Percentiles rank a stretch among this genome's conserved stretches.
These are phyloP conservation scores for Corvus moneduloides DNA, from an alignment of 2,113 vertebrate genomes.

Conservation along the genomic window DNA sequence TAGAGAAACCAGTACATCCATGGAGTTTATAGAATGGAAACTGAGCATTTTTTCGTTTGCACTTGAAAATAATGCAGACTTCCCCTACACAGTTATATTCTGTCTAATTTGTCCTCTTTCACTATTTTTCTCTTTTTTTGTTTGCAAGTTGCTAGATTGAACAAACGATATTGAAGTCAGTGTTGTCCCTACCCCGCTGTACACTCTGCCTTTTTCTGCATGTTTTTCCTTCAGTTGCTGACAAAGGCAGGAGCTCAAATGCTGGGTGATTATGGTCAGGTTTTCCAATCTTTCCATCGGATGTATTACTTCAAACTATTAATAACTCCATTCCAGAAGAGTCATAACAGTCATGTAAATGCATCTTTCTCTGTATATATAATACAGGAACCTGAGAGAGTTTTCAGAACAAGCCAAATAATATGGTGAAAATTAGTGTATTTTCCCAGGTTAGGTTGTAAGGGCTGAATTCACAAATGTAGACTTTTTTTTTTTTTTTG, in stretches of 20 bases:
- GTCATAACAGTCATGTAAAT: not conserved
- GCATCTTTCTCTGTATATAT: not conserved
- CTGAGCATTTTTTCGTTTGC: not conserved
- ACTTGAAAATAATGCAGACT: not conserved
- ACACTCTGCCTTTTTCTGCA: not conserved
- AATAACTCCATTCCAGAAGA: slow-evolving; percentile 3
- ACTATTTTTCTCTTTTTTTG: not conserved
- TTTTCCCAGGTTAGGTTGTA: not conserved
- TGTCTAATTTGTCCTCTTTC: not conserved
- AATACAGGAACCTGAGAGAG: not conserved
- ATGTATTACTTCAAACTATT: slow-evolving; percentile 11
- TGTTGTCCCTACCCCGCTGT: not conserved
- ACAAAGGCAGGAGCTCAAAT: not conserved
- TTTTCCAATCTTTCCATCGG: not conserved
- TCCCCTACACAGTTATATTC: not conserved
- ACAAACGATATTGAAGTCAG: not conserved
- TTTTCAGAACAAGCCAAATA: slow-evolving; percentile 14
- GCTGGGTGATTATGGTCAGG: not conserved
- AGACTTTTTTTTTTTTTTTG: not conserved
- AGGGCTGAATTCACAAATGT: not conserved
- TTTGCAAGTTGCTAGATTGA: not conserved
- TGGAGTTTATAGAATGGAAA: not conserved
- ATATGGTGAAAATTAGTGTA: not conserved
- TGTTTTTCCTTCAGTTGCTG: not conserved
- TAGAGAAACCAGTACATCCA: not conserved